Percentiles rank a stretch among this genome's conserved stretches.
phyloP scores from a whole-genome alignment of 2,797 vertebrate genomes.

The Paratrypauchen microcephalus region DNA sequence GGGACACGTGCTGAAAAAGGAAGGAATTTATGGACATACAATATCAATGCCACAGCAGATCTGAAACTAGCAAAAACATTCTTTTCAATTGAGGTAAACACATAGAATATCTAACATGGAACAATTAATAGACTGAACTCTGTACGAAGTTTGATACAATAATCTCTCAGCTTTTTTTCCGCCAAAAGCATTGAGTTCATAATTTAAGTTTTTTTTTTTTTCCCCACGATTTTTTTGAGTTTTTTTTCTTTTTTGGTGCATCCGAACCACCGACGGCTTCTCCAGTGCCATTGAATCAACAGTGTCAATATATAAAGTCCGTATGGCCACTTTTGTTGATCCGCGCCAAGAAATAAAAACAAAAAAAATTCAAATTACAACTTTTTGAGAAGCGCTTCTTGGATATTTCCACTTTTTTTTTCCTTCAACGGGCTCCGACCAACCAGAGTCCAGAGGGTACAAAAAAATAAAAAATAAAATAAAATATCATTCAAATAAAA shows the following conservation, averaged over 20 bases:
- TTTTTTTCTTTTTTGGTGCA: slow-evolving; percentile 80
- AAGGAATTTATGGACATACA: slow-evolving; percentile 99
- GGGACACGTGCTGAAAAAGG: slow-evolving; percentile 99
- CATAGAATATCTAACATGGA: slow-evolving; percentile 99
- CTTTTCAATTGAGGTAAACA: slow-evolving; percentile 99
- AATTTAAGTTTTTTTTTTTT: slow-evolving; percentile 92
- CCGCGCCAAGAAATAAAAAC: slow-evolving; percentile 59
- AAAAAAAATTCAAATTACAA: slow-evolving; percentile 25
- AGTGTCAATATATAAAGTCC: slow-evolving; percentile 85
- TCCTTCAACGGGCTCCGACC: slow-evolving; percentile 86
- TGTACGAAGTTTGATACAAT: slow-evolving; percentile 99
- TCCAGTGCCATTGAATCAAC: slow-evolving; percentile 85
- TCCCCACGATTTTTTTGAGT: slow-evolving; percentile 59
- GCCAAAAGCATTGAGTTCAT: slow-evolving; percentile 97
- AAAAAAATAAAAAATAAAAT: slow-evolving; percentile 80
- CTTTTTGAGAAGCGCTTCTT: slow-evolving; percentile 83
- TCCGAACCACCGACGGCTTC: slow-evolving; percentile 89
- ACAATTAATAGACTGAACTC: slow-evolving; percentile 99
- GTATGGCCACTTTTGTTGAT: slow-evolving; percentile 79
- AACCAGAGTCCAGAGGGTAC: slow-evolving; percentile 87
- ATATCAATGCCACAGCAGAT: slow-evolving; percentile 99
- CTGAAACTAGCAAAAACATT: slow-evolving; percentile 99
- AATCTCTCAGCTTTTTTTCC: slow-evolving; percentile 86
- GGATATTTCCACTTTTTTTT: slow-evolving; percentile 86
- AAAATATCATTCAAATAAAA: slow-evolving; percentile 81